Evolutionary conservation across 2,888 invertebrate genomes (phyloP).

Genomic region (Keiferia lycopersicella): DNA sequence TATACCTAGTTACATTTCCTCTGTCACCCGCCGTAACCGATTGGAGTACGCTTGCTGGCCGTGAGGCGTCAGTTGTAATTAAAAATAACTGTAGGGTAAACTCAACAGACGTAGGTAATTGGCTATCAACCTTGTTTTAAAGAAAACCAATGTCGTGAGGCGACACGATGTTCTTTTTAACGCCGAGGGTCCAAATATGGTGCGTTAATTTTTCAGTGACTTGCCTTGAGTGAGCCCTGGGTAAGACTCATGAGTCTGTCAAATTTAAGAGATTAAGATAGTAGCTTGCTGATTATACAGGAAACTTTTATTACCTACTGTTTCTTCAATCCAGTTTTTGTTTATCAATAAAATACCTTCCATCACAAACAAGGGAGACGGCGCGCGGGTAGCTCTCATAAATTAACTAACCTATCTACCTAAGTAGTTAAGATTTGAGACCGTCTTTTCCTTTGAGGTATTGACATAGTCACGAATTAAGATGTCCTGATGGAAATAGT

Average conservation of each 20-base stretch:
- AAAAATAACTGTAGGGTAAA: constrained; percentile 31
- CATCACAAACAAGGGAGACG: too few relatives aligned
- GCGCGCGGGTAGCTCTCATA: too few relatives aligned
- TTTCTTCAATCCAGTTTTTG: not conserved
- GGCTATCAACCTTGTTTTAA: constrained; percentile 18
- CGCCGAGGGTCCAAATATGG: not conserved
- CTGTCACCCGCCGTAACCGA: constrained; percentile 32
- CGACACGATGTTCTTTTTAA: not conserved
- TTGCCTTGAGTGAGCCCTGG: not conserved
- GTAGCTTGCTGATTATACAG: not conserved
- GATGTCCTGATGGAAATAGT: too few relatives aligned
- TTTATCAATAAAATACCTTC: not conserved
- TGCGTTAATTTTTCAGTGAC: not conserved
- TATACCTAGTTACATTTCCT: constrained; percentile 26
- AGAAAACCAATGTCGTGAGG: constrained; percentile 3
- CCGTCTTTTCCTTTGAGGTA: not conserved
- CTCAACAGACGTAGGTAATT: constrained; percentile 25
- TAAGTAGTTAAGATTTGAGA: not conserved
- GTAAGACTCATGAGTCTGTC: too few relatives aligned
- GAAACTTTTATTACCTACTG: not conserved
- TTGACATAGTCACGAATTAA: not conserved
- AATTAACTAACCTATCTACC: too few relatives aligned
- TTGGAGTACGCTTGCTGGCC: constrained; percentile 30
- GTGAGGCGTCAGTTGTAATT: constrained; percentile 29
- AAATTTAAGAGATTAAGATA: not conserved